Conservation (phyloP, 2,888 invertebrate species). For the Dynastes hyllus region DNA sequence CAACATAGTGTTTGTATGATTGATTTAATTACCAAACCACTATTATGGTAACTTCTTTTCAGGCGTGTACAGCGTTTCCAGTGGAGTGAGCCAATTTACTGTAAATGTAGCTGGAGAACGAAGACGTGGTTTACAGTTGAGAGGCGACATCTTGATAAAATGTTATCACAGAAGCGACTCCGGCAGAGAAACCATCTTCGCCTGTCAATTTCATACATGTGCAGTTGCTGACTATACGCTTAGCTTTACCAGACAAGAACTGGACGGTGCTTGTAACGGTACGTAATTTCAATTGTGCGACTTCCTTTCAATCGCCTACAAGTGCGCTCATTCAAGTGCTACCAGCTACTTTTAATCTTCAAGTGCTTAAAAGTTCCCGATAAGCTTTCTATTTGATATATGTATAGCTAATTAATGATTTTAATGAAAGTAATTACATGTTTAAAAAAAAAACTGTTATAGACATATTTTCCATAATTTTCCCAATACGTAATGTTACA, state of each 20-base stretch:
- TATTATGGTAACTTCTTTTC: constrained; percentile 56
- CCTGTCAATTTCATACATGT: constrained; percentile 95
- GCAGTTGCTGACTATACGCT: constrained; percentile 90
- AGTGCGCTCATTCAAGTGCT: constrained; percentile 21
- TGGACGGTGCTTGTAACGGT: constrained; percentile 90
- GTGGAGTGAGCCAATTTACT: constrained; percentile 79
- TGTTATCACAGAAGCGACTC: constrained; percentile 83
- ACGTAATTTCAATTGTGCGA: constrained; percentile 62
- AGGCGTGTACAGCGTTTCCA: constrained; percentile 82
- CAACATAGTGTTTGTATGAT: no score
- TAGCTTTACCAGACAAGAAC: constrained; percentile 88
- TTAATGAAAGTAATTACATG: constrained; percentile 5
- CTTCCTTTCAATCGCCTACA: constrained; percentile 12
- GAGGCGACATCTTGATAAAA: constrained; percentile 93
- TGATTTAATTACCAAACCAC: not conserved
- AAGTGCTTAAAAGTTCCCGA: constrained; percentile 12
- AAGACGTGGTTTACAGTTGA: constrained; percentile 80
- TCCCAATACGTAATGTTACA: no score
- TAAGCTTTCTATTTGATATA: not conserved
- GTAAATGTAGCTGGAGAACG: constrained; percentile 80
- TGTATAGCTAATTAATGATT: not conserved
- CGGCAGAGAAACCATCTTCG: constrained; percentile 83
- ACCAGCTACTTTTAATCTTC: constrained; percentile 36
- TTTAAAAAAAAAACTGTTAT: not conserved
- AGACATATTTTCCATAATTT: no score